Evolutionary conservation across 2,888 invertebrate species (phyloP).

Genomic region (Tubulanus polymorphus): DNA sequence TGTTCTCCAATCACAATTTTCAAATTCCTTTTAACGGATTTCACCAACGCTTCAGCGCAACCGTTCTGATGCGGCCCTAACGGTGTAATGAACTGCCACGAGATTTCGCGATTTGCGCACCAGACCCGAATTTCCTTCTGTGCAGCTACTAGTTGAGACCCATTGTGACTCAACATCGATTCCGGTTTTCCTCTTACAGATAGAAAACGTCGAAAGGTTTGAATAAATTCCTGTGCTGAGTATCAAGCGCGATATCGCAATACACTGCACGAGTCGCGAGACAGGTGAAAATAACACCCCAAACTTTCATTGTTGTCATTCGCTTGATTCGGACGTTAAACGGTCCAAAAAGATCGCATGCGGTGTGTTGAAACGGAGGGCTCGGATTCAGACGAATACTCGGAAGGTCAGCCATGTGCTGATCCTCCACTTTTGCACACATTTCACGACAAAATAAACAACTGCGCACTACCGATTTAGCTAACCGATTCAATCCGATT

Average conservation of each 20-base stretch:
- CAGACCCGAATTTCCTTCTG: neutral
- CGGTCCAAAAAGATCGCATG: neutral
- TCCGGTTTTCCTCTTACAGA: slow-evolving; percentile 10
- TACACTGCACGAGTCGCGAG: slow-evolving; percentile 6
- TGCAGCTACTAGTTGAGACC: neutral
- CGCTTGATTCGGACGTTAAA: neutral
- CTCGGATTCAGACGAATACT: too few relatives aligned
- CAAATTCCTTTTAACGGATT: too few relatives aligned
- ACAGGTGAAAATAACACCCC: slow-evolving; percentile 15
- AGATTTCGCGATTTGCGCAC: slow-evolving; percentile 3
- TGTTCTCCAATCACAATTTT: too few relatives aligned
- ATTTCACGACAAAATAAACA: neutral
- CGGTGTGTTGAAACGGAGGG: neutral
- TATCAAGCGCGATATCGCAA: slow-evolving; percentile 9
- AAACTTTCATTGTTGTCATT: slow-evolving; percentile 10
- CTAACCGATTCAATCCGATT: neutral
- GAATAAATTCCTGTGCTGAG: slow-evolving; percentile 9
- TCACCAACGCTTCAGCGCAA: slow-evolving; percentile 8
- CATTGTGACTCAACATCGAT: slow-evolving; percentile 9
- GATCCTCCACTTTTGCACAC: too few relatives aligned
- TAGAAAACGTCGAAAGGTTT: slow-evolving; percentile 9
- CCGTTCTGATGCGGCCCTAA: slow-evolving; percentile 13
- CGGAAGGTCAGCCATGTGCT: too few relatives aligned
- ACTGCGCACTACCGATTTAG: neutral
- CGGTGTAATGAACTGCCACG: slow-evolving; percentile 6